Evolutionary conservation across 2,113 vertebrate genomes (phyloP), one percentile per base, ranked within the genome.

Genomic region (Ptilorrhoa leucosticta): DNA sequence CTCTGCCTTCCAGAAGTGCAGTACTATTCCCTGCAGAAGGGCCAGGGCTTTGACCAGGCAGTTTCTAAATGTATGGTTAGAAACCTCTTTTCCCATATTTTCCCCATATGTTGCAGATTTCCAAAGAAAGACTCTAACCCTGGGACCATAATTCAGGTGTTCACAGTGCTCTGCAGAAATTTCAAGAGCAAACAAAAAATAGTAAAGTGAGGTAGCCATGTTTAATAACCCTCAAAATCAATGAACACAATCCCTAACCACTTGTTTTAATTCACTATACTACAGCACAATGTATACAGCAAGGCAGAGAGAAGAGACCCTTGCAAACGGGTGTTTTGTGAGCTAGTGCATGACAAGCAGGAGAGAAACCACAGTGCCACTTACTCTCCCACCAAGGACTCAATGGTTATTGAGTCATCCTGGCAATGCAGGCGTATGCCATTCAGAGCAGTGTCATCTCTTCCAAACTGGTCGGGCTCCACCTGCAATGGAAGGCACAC

Each of bases 341-440:
- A 78, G 69, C 37, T 57, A 28, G 11, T 87, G 18, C 23, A 57
- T 24, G 33, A 60, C 57, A 83, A 73, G 47, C 2, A 42, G 10
- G 21, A 44, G 19, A 58, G 21, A 73, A 87, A 63, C 1, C 31
- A 35, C 11, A 6, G 14, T 21, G 18, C 15, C 77, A 85, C 82
- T 87, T 84, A 92, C 69, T 63, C 10, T 13, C 83, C 82, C 28
- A 90, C 79, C 33, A 20, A 51, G 61, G 75, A 94, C 66, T 93
- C 33, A 0, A 60, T 72, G 48, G 51, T 15, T 42, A 64, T 5
- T 39, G 86, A 94, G 24, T 79, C 75, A 45, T 93, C 83, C 35
- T 79, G 73, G 15, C 91, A 92, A 2, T 3, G 61, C 75, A 92
- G 53, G 13, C 35, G 1, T 33, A 88, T 80, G 37, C 83, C 35